These are phyloP conservation scores for Mus spicilegus DNA, from an alignment of 2,113 vertebrate genomes.

Conservation along the genomic window DNA sequence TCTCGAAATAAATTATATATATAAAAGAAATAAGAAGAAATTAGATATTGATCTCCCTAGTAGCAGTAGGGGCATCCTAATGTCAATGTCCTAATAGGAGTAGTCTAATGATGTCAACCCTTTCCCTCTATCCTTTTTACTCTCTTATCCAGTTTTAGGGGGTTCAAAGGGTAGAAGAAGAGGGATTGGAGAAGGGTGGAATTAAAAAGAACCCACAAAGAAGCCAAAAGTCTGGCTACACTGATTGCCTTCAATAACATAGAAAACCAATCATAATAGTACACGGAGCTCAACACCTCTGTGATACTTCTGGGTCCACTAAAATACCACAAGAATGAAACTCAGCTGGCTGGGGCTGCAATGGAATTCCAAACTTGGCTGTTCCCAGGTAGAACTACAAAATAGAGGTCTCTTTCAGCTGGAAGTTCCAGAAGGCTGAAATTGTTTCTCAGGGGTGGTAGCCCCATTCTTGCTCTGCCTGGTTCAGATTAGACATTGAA, in stretches of 20 bases:
- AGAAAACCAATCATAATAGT: not conserved
- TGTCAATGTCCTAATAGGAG: too few species aligned
- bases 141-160: too few species aligned
- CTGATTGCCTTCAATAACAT: not conserved
- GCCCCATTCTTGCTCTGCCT: not conserved
- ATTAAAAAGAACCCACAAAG: too few species aligned
- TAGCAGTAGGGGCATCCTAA: too few species aligned
- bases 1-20: too few species aligned
- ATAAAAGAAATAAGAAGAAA: too few species aligned
- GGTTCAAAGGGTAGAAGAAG: too few species aligned
- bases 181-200: too few species aligned
- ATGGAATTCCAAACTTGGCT: not conserved
- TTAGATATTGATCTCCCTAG: too few species aligned
- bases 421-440: not conserved
- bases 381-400: not conserved
- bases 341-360: accelerated
- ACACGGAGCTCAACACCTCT: not conserved
- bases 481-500: not conserved
- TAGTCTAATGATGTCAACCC: too few species aligned
- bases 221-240: too few species aligned
- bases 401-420: not conserved
- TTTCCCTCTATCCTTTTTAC: too few species aligned
- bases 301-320: not conserved
- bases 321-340: not conserved
- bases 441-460: accelerated